phyloP scores from a whole-genome alignment of 2,888 invertebrate species.

The Drosophila formosana region DNA sequence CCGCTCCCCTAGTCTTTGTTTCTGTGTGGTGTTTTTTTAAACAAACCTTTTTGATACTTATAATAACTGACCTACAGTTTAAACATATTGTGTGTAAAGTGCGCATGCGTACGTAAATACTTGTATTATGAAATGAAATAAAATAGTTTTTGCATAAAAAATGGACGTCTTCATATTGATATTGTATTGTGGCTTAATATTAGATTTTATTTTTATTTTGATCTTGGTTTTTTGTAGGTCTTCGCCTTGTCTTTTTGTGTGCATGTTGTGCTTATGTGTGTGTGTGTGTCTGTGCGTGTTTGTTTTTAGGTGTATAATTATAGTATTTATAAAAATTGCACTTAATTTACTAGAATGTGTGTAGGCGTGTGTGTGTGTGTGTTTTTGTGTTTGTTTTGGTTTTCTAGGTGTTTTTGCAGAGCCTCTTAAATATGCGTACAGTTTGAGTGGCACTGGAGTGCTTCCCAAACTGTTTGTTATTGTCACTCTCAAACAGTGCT shows the following conservation, averaged over 20 bases:
- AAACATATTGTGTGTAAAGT: constrained; percentile 64
- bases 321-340: constrained; percentile 71
- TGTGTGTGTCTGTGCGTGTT: constrained; percentile 46
- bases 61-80: constrained; percentile 58
- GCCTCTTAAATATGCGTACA: constrained; percentile 62
- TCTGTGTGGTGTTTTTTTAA: constrained; percentile 48
- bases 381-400: constrained; percentile 33
- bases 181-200: constrained; percentile 55
- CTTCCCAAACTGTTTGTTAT: constrained; percentile 11
- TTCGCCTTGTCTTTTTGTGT: constrained; percentile 76
- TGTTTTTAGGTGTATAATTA: constrained; percentile 68
- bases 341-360: constrained; percentile 78
- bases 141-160: constrained; percentile 76
- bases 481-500: constrained; percentile 26
- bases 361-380: constrained; percentile 41
- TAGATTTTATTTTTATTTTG: constrained; percentile 36
- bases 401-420: constrained; percentile 55
- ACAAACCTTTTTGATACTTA: constrained; percentile 59
- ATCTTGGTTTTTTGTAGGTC: constrained; percentile 64
- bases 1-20: constrained; percentile 27
- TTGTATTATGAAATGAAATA: constrained; percentile 79
- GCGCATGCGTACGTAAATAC: constrained; percentile 75
- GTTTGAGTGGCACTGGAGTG: constrained; percentile 26
- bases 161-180: constrained; percentile 14
- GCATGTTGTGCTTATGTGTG: constrained; percentile 68